Base-by-base conservation (phyloP, 1,140 invertebrate genomes). In the Tetraneura akinire region DNA sequence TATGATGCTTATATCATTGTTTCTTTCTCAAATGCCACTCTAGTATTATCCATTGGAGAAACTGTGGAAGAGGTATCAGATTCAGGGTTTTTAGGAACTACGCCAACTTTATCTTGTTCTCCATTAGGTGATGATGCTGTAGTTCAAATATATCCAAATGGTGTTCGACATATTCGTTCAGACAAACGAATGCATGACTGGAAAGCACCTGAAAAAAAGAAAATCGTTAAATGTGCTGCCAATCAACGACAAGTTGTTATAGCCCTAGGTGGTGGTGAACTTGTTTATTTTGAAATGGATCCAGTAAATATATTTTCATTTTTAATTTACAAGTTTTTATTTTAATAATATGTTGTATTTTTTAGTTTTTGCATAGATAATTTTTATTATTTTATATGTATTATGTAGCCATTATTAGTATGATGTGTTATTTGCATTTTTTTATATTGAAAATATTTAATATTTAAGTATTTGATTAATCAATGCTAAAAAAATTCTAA, bases 271-370 rank as follows among this genome's bases (percentile, higher is more conserved):
- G 98, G 97, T 0, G 96, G 97, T 66, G 98, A 99, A 88, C 87
- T 99, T 26, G 96, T 99, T 21, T 99, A 99, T 87, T 99, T 99
- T 87, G 98, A 99, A 90, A 97, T 99, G 96, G 97, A 99, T 86
- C 92, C 94, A 82, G 96, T 97, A 91, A 92, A 37, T 37, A 37
- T 4, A 37, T 37, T 37, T 37, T 8, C 8, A 37, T 37, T 37
- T 37, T 37, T 37, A 37, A 37, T 37, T 37, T 37, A 4, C 32
- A 37, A 37, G 8, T 8, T 37, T 37, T 37, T 37, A 37, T 37
- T 37, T n/a, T 8, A 37, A 37, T 37, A 37, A 37, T 37, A 37
- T 37, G 32, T 37, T 37, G 8, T 37, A 37, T 37, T 37, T 37
- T 37, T 37, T 8, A 47, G 45, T 47, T 10, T 47, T 47, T 47